phyloP scores from a whole-genome alignment of 2,797 vertebrate genomes.

The Garrulus glandarius region DNA sequence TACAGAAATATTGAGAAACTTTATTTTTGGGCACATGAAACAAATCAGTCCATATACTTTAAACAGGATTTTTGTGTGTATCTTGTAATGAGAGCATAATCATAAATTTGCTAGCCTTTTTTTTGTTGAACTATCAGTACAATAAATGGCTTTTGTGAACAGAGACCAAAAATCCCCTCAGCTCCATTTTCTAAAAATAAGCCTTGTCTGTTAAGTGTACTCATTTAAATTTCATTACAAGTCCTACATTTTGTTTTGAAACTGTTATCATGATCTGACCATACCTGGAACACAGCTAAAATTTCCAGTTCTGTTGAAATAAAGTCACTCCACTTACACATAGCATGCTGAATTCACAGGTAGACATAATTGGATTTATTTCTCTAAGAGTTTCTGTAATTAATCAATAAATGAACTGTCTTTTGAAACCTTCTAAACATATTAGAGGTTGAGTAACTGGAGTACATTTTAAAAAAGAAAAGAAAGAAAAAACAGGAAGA shows the following conservation, averaged over 20 bases:
- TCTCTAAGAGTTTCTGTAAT: background rate
- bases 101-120: constrained; percentile 44
- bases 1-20: constrained; percentile 14
- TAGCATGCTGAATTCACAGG: background rate
- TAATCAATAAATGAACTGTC: background rate
- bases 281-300: constrained; percentile 4
- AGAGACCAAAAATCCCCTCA: constrained; percentile 1
- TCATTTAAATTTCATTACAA: constrained; percentile 63
- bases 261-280: constrained; percentile 25
- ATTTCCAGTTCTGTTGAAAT: constrained; percentile 11
- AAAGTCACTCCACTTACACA: background rate
- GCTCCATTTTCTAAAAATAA: constrained; percentile 58
- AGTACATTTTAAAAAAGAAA: background rate
- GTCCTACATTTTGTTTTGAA: constrained; percentile 50
- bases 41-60: constrained; percentile 8
- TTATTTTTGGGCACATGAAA: constrained; percentile 16
- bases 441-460: background rate
- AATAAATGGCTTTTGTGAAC: constrained; percentile 61
- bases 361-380: background rate
- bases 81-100: constrained; percentile 1
- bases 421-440: background rate
- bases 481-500: background rate
- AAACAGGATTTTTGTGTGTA: constrained; percentile 40
- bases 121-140: constrained; percentile 26
- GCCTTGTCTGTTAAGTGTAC: constrained; percentile 38